These are phyloP conservation scores for Hemibagrus wyckioides DNA, from an alignment of 2,113 vertebrate genomes.

Conservation along the genomic window DNA sequence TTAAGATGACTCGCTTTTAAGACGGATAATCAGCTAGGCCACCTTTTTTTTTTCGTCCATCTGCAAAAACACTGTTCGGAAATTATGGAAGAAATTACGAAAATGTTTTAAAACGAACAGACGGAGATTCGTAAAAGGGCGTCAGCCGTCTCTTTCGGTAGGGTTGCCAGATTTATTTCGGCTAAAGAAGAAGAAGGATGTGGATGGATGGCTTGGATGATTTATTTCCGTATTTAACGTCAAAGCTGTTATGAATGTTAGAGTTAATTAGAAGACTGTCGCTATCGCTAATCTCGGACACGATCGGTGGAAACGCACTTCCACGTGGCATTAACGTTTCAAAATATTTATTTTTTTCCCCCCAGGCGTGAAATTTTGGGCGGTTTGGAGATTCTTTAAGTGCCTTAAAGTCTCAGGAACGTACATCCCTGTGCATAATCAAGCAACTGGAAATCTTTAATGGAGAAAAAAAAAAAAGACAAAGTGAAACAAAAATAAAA, in stretches of 20 bases:
- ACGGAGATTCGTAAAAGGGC: background rate
- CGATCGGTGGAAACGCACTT: background rate
- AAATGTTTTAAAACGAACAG: background rate
- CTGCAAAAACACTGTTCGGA: slow-evolving; percentile 8
- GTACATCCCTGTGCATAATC: background rate
- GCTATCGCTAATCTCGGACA: background rate
- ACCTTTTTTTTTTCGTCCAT: background rate
- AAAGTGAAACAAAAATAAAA: slow-evolving; percentile 47
- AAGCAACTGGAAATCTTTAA: background rate
- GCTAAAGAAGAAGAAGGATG: background rate
- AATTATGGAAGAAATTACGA: background rate
- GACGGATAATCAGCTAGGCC: no score
- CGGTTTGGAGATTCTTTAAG: no score
- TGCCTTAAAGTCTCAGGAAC: background rate
- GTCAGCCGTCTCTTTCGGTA: background rate
- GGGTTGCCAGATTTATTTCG: background rate
- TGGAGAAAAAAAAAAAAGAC: background rate
- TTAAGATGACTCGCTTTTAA: no score
- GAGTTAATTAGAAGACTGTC: background rate
- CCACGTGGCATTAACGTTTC: no score
- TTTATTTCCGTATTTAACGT: background rate
- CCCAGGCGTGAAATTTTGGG: background rate
- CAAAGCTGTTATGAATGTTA: background rate
- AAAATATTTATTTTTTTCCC: background rate
- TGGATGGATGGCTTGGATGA: background rate